Conservation (phyloP, 2,113 vertebrate genomes). For the Furnarius figulus region DNA sequence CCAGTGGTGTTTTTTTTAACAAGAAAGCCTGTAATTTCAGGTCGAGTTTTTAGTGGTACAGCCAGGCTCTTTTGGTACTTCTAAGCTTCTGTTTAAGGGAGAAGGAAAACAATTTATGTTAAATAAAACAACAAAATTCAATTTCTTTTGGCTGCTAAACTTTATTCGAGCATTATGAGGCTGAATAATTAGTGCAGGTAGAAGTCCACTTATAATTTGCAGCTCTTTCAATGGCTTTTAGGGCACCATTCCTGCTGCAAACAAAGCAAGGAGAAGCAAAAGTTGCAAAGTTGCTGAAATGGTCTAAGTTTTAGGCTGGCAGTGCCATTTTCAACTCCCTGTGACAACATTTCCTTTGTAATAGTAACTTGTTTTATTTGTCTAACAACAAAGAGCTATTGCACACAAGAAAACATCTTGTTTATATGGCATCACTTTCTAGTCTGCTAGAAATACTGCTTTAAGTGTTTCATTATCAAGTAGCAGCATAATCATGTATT, state of each 20-base stretch:
- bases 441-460: neutral
- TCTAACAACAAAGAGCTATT: accelerated
- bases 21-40: accelerated
- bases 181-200: accelerated
- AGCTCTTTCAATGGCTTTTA: neutral
- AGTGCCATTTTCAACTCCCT: neutral
- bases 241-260: accelerated
- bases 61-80: accelerated
- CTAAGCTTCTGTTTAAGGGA: accelerated
- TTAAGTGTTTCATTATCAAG: neutral
- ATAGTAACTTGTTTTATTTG: neutral
- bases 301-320: neutral
- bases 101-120: neutral
- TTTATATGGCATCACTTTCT: neutral
- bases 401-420: accelerated
- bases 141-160: neutral
- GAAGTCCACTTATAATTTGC: neutral
- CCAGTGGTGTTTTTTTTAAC: neutral
- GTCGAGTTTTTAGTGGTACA: neutral
- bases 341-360: neutral
- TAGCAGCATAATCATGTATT: neutral
- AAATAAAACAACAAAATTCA: neutral
- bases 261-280: neutral
- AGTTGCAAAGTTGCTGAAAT: neutral
- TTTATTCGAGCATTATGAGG: neutral